A percentile compares a stretch with the other conserved stretches of the same genome.
Evolutionary conservation across 2,888 invertebrate genomes (phyloP).

Genomic region (Microchrysa polita): DNA sequence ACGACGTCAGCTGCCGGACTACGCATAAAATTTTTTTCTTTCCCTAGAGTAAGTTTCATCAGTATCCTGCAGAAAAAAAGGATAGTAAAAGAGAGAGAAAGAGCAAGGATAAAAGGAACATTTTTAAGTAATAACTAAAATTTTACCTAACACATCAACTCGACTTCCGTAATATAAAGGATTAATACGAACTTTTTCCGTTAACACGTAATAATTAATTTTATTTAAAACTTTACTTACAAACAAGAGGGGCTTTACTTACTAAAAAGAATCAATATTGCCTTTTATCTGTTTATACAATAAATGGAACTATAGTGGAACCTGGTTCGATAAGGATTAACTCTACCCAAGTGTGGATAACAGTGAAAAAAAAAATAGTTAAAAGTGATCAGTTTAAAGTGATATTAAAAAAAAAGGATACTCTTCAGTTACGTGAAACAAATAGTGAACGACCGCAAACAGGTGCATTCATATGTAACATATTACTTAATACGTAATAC

Average conservation of each 20-base stretch:
- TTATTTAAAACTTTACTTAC: too few species aligned
- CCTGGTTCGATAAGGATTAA: too few species aligned
- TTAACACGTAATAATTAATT: too few species aligned
- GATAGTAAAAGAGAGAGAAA: conserved; percentile 45
- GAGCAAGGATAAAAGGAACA: too few species aligned
- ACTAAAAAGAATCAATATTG: too few species aligned
- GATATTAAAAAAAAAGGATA: neutral
- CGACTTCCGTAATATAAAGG: conserved; percentile 14
- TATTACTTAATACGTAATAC: neutral
- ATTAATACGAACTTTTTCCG: conserved; percentile 3
- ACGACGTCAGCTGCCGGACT: conserved; percentile 66
- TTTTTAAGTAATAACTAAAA: too few species aligned
- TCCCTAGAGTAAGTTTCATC: conserved; percentile 64
- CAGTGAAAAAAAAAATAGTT: neutral
- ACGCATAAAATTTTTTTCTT: conserved; percentile 60
- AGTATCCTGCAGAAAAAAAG: too few species aligned
- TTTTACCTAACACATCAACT: neutral
- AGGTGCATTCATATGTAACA: conserved; percentile 8
- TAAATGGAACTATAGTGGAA: too few species aligned
- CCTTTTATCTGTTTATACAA: too few species aligned
- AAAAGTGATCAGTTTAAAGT: neutral
- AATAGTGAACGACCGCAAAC: neutral
- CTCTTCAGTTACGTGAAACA: neutral
- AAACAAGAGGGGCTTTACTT: too few species aligned
- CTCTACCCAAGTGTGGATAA: neutral